Conservation (phyloP, 2,888 invertebrate species). For the Hololepta plana region DNA sequence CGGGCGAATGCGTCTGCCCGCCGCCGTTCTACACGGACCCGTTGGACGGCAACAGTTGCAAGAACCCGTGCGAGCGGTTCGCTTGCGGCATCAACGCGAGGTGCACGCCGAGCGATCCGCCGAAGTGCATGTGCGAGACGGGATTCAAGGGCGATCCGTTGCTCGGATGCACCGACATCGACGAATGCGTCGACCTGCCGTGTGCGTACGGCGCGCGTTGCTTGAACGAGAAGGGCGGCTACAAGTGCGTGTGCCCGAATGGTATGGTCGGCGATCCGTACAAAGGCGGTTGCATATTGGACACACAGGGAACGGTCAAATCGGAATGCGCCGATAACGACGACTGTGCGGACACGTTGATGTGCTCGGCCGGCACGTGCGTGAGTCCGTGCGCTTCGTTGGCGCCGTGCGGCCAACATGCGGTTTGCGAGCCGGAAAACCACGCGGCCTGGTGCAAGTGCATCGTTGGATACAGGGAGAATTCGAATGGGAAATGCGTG, state of each 20-base stretch:
- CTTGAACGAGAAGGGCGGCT: conserved; percentile 70
- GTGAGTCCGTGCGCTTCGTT: conserved; percentile 63
- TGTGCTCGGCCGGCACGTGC: conserved; percentile 63
- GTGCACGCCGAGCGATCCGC: conserved; percentile 78
- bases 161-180: conserved; percentile 66
- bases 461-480: conserved; percentile 63
- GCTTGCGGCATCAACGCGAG: conserved; percentile 80
- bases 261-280: conserved; percentile 75
- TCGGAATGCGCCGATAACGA: conserved; percentile 51
- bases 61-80: conserved; percentile 82
- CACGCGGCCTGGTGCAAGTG: conserved; percentile 84
- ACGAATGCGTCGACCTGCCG: conserved; percentile 70
- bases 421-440: conserved; percentile 73
- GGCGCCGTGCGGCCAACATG: conserved; percentile 63
- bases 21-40: conserved; percentile 79
- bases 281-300: conserved; percentile 54
- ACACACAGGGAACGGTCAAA: conserved; percentile 30
- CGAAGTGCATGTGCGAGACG: conserved; percentile 71
- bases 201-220: conserved; percentile 82
- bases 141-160: conserved; percentile 78
- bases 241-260: conserved; percentile 68
- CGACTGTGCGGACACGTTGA: conserved; percentile 64
- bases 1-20: conserved; percentile 80
- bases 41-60: conserved; percentile 67
- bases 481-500: conserved; percentile 62